Base-by-base conservation (phyloP, 2,888 invertebrate genomes). In the Deilephila elpenor region DNA sequence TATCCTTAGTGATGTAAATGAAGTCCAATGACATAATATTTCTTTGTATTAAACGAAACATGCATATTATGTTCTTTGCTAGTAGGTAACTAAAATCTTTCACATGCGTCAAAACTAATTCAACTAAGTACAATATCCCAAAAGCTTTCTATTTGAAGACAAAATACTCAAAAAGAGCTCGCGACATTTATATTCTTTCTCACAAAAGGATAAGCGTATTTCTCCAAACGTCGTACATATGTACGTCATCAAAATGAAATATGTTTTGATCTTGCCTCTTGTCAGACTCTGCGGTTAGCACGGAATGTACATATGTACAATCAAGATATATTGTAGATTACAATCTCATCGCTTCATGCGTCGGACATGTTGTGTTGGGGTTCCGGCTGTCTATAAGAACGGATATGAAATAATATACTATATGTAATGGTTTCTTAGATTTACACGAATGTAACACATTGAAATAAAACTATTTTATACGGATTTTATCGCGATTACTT, bases 181-280 rank as follows among this genome's bases (percentile, higher is more conserved):
- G 44, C 44, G 11, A 25, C 51, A 67, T 67, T 67, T 67, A 67
- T 67, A 67, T 67, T 51, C 20, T 51, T 51, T 25, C 51, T 51
- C 67, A 29, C 51, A 67, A 67, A 67, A 51, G 51, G 25, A 67
- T 67, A 51, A 44, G 44, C n/a, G 20, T 44, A 34, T n/a, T 60
- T 25, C 59, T 64, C 5, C 5, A 14, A 51, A 51, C 4, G 5
- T 37, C 37, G 44, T 67, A 67, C 3, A n/a, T 17, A 25, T 25
- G 25, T 25, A 61, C 37, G 34, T 62, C 67, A 25, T 67, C 25
- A 17, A 14, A 14, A 51, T 67, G 51, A 67, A 67, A 67, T 51
- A 51, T 51, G 51, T 25, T 44, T 44, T 67, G 25, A 20, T 44
- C 20, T 51, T 25, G 25, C 25, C 25, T 25, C 25, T 25, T 51